Evolutionary conservation across 2,113 vertebrate genomes (phyloP).

Genomic region (Pavo muticus): DNA sequence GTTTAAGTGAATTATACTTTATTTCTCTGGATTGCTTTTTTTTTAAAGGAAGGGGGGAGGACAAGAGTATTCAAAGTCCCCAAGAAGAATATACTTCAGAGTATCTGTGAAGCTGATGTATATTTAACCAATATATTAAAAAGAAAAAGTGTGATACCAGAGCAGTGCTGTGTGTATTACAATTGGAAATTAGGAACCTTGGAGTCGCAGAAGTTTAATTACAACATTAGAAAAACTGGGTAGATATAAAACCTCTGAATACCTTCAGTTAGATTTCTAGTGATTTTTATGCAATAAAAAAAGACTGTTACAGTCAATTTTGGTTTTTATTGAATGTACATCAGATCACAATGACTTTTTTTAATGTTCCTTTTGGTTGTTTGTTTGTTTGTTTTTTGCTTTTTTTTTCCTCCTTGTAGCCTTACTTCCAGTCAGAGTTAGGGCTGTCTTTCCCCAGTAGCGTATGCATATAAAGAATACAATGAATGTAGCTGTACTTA

Average conservation of each 20-base stretch:
- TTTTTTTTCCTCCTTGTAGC: not conserved
- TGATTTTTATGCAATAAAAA: not conserved
- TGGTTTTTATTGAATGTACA: not conserved
- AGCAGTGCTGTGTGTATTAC: not conserved
- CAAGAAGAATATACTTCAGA: not conserved
- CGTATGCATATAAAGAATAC: not conserved
- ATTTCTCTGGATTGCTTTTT: not conserved
- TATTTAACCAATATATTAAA: not conserved
- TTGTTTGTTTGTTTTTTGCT: not conserved
- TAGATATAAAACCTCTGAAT: not conserved
- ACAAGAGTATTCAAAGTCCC: not conserved
- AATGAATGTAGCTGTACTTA: not conserved
- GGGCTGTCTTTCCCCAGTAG: not conserved
- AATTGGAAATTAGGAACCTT: not conserved
- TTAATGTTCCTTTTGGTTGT: not conserved
- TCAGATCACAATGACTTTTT: not conserved
- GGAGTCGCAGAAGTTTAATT: not conserved
- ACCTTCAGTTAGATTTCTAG: not conserved
- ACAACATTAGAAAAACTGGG: not conserved
- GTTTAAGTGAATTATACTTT: not conserved
- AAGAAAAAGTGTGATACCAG: not conserved
- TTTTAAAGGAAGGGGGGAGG: not conserved
- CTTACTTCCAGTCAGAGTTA: not conserved
- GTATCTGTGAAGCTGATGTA: not conserved
- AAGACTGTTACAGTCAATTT: not conserved